Conservation (phyloP, 92 coral and sea anemone species). For the Epizoanthus scotinus region DNA sequence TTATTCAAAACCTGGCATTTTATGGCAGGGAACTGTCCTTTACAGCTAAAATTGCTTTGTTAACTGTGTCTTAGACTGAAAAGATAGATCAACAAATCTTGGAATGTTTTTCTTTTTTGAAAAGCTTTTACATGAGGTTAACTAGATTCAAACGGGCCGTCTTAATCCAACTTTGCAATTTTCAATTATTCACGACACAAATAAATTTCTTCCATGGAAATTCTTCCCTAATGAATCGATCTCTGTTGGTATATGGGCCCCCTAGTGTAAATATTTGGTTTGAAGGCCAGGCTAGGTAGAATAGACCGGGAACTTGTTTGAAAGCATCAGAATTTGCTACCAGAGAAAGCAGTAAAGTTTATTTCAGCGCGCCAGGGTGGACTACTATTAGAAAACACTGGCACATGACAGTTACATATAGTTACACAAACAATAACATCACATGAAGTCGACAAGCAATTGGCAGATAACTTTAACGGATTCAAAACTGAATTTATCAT, state of each 20-base stretch:
- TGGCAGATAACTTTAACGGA: background rate
- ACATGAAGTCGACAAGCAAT: background rate
- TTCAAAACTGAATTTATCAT: background rate
- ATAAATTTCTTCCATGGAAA: slow-evolving; percentile 19
- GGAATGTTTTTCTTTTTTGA: background rate
- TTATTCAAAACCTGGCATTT: slow-evolving; percentile 88
- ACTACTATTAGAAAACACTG: background rate
- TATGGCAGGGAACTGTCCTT: slow-evolving; percentile 72
- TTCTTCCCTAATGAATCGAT: slow-evolving; percentile 26
- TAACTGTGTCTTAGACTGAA: background rate
- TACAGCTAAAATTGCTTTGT: slow-evolving; percentile 12
- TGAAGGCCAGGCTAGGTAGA: background rate
- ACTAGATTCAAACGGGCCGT: background rate
- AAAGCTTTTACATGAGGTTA: background rate
- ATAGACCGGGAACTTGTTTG: slow-evolving; percentile 19
- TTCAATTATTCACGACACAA: slow-evolving; percentile 41
- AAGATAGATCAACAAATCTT: background rate
- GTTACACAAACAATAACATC: background rate
- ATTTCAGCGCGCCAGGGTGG: background rate
- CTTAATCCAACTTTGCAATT: slow-evolving; percentile 16
- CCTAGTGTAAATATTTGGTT: slow-evolving; percentile 38
- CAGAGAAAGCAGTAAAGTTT: slow-evolving; percentile 9
- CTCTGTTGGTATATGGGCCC: slow-evolving; percentile 26
- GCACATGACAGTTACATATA: background rate
- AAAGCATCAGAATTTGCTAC: slow-evolving; percentile 10